A percentile compares a stretch with the other conserved stretches of the same genome.
phyloP scores from a whole-genome alignment of 2,797 vertebrate species.

The Thamnophis elegans region DNA sequence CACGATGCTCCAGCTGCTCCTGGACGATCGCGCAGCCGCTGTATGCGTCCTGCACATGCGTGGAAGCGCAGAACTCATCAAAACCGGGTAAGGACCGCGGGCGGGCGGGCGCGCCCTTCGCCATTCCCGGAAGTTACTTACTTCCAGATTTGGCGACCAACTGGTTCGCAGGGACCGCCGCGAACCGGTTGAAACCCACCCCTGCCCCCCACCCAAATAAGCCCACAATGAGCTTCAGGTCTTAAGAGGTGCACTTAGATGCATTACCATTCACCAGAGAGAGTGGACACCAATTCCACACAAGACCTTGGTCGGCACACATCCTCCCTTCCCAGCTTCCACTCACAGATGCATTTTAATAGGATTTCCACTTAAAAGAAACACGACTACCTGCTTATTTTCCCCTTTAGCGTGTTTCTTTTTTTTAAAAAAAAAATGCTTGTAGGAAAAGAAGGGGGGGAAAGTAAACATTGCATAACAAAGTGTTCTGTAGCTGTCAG shows the following conservation, averaged over 20 bases:
- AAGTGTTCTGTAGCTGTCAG: constrained; percentile 81
- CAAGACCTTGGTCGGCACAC: neutral
- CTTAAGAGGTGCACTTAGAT: constrained; percentile 29
- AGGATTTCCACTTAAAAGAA: constrained; percentile 71
- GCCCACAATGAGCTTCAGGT: constrained; percentile 42
- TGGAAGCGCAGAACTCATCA: too few species aligned
- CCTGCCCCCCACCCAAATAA: too few species aligned
- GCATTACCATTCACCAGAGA: constrained; percentile 56
- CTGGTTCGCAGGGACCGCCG: too few species aligned
- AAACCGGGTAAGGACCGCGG: too few species aligned
- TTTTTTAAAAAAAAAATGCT: neutral
- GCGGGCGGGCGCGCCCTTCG: too few species aligned
- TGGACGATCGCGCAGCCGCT: too few species aligned
- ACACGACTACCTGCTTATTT: constrained; percentile 66
- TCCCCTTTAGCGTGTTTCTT: constrained; percentile 67
- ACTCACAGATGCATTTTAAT: constrained; percentile 75
- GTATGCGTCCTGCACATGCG: too few species aligned
- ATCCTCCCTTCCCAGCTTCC: constrained; percentile 44
- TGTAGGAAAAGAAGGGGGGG: constrained; percentile 33
- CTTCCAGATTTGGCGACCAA: too few species aligned
- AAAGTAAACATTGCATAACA: constrained; percentile 82
- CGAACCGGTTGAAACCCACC: too few species aligned
- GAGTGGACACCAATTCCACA: constrained; percentile 51
- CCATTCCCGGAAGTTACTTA: too few species aligned
- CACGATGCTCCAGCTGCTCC: too few species aligned